Evolutionary conservation across 1,140 invertebrate species (phyloP), one percentile per base, ranked within the genome.

Genomic region (Danaus melanippus): DNA sequence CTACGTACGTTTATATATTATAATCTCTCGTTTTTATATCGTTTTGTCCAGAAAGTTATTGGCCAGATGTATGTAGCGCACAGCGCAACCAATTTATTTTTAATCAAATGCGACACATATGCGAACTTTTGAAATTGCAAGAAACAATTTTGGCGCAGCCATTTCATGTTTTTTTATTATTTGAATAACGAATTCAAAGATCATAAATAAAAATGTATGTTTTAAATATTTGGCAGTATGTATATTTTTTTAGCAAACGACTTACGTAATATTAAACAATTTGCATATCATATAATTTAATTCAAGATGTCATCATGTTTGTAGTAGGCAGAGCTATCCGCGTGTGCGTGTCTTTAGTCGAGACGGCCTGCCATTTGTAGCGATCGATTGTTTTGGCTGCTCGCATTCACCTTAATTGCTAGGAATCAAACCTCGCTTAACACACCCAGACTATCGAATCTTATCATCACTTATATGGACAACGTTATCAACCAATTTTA

Each of bases 321-420:
- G 43, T 50, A 53, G 46, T 53, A 32, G 21, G 21, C 21, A 12
- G 10, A n/a, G 15, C 42, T 52, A 54, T 50, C 54, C 54, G 53
- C 54, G 51, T 66, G 59, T 62, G 59, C 52, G 47, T 41, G 53
- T 43, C 56, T 50, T 55, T 60, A 67, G 59, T 68, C 71, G 74
- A 71, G 72, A 67, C 66, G 54, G 52, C 46, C 58, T 47, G 55
- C 73, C 74, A 80, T 77, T 85, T 79, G 75, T 60, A 70, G 56
- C 70, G 82, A 86, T 86, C 80, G 82, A 86, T 86, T 86, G 82
- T 86, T 86, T 84, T 76, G 80, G 82, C 82, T 86, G 79, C 76
- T 68, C 64, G 69, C 55, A 76, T 69, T 69, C 80, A 71, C 76
- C 80, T 86, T 86, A 86, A 86, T 86, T 84, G 83, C 74, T 76